Percentiles rank a stretch among this genome's conserved stretches.
phyloP scores from a whole-genome alignment of 2,797 vertebrate genomes.

The Platalea minor region DNA sequence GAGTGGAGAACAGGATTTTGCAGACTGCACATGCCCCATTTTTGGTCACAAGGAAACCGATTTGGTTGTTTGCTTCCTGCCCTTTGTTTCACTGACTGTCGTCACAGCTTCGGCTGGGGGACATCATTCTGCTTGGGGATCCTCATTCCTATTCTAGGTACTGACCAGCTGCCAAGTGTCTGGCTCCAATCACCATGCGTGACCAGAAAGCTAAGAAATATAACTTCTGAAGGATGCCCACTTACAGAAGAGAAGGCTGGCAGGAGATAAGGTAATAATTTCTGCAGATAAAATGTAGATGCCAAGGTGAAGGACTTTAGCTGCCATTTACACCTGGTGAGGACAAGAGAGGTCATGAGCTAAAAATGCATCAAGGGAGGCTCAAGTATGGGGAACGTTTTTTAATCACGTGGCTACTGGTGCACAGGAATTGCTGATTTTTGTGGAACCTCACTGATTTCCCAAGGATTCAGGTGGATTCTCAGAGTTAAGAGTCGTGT shows the following conservation, averaged over 20 bases:
- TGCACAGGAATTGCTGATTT: background rate
- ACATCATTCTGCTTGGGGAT: background rate
- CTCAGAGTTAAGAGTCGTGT: rapidly evolving
- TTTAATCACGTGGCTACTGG: rapidly evolving
- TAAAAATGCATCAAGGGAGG: background rate
- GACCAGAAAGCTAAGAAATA: background rate
- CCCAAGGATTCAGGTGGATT: background rate
- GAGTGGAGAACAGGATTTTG: background rate
- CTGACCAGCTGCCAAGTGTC: background rate
- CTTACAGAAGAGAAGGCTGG: background rate
- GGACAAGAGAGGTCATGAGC: background rate
- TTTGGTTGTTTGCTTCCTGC: background rate
- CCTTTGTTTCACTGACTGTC: background rate
- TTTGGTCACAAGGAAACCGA: background rate
- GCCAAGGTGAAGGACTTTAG: background rate
- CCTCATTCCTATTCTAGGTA: background rate
- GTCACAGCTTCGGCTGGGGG: background rate
- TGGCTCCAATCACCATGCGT: background rate
- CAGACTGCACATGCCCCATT: rapidly evolving
- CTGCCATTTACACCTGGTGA: background rate
- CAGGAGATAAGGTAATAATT: background rate
- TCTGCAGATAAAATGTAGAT: background rate
- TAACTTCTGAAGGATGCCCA: background rate
- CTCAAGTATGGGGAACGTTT: rapidly evolving
- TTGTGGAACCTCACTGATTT: background rate